Conservation (phyloP, 2,888 invertebrate genomes). For the Dexiosoma caninum region DNA sequence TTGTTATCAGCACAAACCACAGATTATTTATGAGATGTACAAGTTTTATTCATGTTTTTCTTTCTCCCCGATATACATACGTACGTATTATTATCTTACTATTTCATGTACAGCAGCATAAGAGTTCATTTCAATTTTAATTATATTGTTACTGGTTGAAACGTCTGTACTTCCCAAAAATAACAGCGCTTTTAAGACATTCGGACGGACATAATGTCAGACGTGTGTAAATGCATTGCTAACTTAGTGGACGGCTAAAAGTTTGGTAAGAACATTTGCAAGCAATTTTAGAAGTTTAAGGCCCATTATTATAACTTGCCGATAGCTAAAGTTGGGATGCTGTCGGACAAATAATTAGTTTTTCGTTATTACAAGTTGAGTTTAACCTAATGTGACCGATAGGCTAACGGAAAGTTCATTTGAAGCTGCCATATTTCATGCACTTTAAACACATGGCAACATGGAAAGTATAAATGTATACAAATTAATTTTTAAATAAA, state of each 20-base stretch:
- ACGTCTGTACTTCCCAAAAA: constrained; percentile 28
- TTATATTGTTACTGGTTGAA: neutral
- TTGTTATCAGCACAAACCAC: constrained; percentile 16
- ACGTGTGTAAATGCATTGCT: neutral
- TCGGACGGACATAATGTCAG: neutral
- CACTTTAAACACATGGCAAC: too few species aligned
- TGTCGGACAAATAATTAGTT: too few species aligned
- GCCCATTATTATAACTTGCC: too few species aligned
- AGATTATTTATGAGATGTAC: constrained; percentile 27
- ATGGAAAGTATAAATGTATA: too few species aligned
- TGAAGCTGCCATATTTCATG: too few species aligned
- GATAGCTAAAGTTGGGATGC: too few species aligned
- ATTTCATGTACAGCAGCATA: neutral
- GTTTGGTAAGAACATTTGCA: too few species aligned
- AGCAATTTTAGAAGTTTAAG: neutral
- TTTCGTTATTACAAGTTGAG: too few species aligned
- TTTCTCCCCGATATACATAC: too few species aligned
- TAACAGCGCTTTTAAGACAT: neutral
- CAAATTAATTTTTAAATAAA: too few species aligned
- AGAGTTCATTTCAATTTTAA: constrained; percentile 5
- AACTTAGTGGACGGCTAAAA: neutral
- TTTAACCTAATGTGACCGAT: too few species aligned
- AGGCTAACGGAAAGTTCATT: too few species aligned
- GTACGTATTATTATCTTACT: constrained; percentile 27
- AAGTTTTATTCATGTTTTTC: constrained; percentile 12